Conservation (phyloP, 2,113 vertebrate genomes). For the Leucoraja erinaceus region DNA sequence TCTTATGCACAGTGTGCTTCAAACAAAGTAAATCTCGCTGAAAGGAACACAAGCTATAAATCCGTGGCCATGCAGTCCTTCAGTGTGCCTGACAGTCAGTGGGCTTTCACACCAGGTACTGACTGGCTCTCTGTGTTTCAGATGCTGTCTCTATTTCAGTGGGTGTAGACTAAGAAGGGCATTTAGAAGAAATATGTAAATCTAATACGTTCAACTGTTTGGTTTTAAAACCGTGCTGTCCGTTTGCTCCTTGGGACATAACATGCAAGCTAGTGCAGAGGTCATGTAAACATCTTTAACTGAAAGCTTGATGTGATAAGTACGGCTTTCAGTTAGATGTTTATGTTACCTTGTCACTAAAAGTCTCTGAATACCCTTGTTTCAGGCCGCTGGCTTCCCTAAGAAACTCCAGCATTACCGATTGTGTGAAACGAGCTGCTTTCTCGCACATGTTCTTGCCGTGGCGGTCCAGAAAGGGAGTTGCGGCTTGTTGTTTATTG, state of each 20-base stretch:
- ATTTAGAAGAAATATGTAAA: too few relatives aligned
- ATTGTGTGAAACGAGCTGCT: neutral
- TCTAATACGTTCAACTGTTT: neutral
- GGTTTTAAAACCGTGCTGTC: neutral
- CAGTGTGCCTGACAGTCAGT: neutral
- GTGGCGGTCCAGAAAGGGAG: neutral
- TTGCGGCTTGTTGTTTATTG: neutral
- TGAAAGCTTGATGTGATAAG: slow-evolving; percentile 33
- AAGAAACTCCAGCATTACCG: neutral
- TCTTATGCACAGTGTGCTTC: neutral
- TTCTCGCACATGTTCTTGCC: neutral
- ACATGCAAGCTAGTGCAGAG: neutral
- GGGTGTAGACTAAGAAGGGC: neutral
- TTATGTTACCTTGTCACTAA: slow-evolving; percentile 39
- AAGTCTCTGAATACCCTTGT: slow-evolving; percentile 1
- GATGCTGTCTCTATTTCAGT: neutral
- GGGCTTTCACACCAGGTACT: neutral
- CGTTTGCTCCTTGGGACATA: neutral
- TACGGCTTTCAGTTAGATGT: slow-evolving; percentile 39
- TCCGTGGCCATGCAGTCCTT: neutral
- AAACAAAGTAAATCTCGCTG: neutral
- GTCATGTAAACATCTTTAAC: slow-evolving; percentile 41
- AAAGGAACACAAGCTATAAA: neutral
- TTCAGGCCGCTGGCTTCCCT: neutral
- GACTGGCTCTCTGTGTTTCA: neutral